Base-by-base conservation (phyloP, 1,140 invertebrate species). In the Batillaria attramentaria region DNA sequence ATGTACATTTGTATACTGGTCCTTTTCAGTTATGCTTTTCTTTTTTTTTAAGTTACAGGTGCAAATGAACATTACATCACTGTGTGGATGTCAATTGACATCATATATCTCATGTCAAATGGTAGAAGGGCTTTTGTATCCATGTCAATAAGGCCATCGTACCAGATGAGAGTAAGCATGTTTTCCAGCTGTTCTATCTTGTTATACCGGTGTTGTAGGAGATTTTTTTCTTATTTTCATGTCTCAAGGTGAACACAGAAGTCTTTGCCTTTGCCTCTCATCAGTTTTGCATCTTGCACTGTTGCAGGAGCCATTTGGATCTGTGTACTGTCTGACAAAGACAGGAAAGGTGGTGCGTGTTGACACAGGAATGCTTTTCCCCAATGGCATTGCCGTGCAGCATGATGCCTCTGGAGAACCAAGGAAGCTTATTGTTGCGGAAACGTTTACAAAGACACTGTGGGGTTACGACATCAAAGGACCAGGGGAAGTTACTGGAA, bases 231-330 rank as follows among this genome's bases (percentile, higher is more conserved):
- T n/a, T n/a, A n/a, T n/a, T n/a, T n/a, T n/a, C n/a, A n/a, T n/a
- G n/a, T n/a, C n/a, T n/a, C n/a, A n/a, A n/a, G n/a, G n/a, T n/a
- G n/a, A n/a, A n/a, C n/a, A n/a, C n/a, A n/a, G n/a, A n/a, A n/a
- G n/a, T n/a, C n/a, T n/a, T n/a, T n/a, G n/a, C n/a, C n/a, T n/a
- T n/a, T n/a, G n/a, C n/a, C n/a, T n/a, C n/a, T n/a, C n/a, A n/a
- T n/a, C n/a, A n/a, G n/a, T n/a, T n/a, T n/a, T n/a, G n/a, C n/a
- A n/a, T n/a, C n/a, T n/a, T n/a, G n/a, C n/a, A n/a, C n/a, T n/a
- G n/a, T 33, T 73, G 18, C 79, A 90, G 89, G 88, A 87, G 72
- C 80, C 83, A 18, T 89, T 89, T 87, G 89, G 89, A 13, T 89
- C 88, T 31, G 81, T 90, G 5, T 90, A 90, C 69, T 88, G 89